Conservation (phyloP, 2,888 invertebrate species). For the Halocaridina rubra region DNA sequence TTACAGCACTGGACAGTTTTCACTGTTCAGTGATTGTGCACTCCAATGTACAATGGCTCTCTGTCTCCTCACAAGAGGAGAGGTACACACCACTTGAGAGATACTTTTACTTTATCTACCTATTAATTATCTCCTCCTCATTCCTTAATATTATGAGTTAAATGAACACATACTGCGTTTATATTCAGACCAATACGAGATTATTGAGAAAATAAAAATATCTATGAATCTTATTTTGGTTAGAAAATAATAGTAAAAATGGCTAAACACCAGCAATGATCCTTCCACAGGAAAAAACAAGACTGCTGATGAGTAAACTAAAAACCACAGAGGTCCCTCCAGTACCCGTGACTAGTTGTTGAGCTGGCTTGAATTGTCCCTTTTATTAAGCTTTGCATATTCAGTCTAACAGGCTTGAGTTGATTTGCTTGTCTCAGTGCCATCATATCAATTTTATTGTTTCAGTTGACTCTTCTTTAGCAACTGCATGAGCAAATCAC, state of each 20-base stretch:
- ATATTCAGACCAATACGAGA: constrained; percentile 48
- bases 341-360: not conserved
- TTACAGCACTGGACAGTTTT: not conserved
- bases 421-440: too few species aligned
- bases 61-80: not conserved
- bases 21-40: not conserved
- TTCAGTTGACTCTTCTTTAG: too few species aligned
- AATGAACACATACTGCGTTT: constrained; percentile 49
- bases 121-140: not conserved
- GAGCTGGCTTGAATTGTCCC: not conserved
- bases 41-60: not conserved
- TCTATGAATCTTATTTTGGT: not conserved
- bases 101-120: not conserved
- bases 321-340: not conserved
- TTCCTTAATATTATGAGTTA: constrained; percentile 18
- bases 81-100: not conserved
- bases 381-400: not conserved
- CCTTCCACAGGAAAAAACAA: not conserved
- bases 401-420: not conserved
- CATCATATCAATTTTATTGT: too few species aligned
- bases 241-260: not conserved
- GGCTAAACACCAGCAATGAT: not conserved
- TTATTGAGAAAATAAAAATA: constrained; percentile 10
- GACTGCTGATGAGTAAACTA: not conserved
- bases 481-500: too few species aligned